Evolutionary conservation across 2,113 vertebrate genomes (phyloP), one percentile per base, ranked within the genome.

Genomic region (Atherinomorus stipes): DNA sequence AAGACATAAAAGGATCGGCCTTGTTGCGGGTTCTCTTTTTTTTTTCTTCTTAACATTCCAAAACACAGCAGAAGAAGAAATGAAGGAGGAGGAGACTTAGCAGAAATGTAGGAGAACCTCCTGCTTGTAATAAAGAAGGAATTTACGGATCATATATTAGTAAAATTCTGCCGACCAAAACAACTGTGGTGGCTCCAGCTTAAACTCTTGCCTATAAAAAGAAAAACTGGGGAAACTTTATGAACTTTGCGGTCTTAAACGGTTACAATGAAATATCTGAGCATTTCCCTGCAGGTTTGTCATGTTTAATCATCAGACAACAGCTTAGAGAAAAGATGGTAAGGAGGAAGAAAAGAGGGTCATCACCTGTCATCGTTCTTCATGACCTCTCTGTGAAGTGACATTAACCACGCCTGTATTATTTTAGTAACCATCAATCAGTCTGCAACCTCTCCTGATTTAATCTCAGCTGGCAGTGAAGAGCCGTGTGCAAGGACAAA

Each of bases 1-100:
- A 78, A 80, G 71, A 85, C 81, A 89, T 89, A 85, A 89, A 90
- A 78, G 81, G 83, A 82, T 73, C 42, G 1, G 86, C 76, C 64
- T 80, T 74, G 84, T 83, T 78, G 76, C 15, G 4, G 63, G 31
- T 75, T 54, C 42, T 76, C 53, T 63, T 68, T 77, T 78, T 47
- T 71, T 62, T 42, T 71, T 56, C 64, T 47, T 47, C 13, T 19
- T 13, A 60, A 85, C 71, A 84, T 81, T 85, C 58, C 31, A 34
- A 80, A 79, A 87, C 66, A 80, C 12, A 28, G 66, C 25, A 16
- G 40, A 71, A 25, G 38, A 16, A 4, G 45, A 37, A 16, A 12
- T 26, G 19, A 59, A 34, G 7, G 18, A 25, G 37, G 71, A 21
- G 12, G 38, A 28, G 66, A 37, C 1, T 34, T 9, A 56, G 49